Conservation (phyloP, 2,888 invertebrate species). For the Ecliptopera silaceata region DNA sequence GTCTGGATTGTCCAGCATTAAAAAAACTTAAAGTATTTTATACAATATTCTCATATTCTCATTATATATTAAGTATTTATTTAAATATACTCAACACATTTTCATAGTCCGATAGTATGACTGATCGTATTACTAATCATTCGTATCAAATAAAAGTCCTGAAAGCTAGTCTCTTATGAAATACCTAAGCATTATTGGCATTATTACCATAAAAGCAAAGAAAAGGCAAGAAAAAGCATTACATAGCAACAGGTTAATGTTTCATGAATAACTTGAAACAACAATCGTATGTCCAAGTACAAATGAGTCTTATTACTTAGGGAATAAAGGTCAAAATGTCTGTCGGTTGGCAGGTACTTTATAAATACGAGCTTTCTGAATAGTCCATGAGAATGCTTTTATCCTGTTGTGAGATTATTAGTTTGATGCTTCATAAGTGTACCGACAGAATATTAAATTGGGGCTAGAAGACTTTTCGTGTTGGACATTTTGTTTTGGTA, state of each 20-base stretch:
- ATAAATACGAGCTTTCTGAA: constrained; percentile 19
- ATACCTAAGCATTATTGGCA: constrained; percentile 2
- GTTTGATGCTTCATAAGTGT: background rate
- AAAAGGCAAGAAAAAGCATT: constrained; percentile 31
- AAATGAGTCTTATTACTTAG: constrained; percentile 21
- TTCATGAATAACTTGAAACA: constrained; percentile 32
- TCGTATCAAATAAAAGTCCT: no score
- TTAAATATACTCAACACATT: no score
- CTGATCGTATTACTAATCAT: no score
- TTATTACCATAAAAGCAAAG: constrained; percentile 23
- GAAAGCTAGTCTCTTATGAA: background rate
- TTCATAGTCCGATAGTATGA: no score
- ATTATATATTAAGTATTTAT: no score
- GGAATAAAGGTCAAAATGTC: constrained; percentile 24
- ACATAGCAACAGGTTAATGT: constrained; percentile 38
- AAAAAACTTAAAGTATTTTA: no score
- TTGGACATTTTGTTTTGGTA: no score
- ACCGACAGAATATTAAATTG: background rate
- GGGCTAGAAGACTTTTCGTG: background rate
- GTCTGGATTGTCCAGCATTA: no score
- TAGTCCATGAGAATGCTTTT: constrained; percentile 5
- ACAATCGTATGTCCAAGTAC: constrained; percentile 29
- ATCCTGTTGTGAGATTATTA: constrained; percentile 9
- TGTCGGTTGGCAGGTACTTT: constrained; percentile 12
- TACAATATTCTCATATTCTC: no score